Percentiles rank a stretch among this genome's conserved stretches.
Conservation (phyloP, 92 coral and sea anemone genomes). For the Plumapathes pennacea region DNA sequence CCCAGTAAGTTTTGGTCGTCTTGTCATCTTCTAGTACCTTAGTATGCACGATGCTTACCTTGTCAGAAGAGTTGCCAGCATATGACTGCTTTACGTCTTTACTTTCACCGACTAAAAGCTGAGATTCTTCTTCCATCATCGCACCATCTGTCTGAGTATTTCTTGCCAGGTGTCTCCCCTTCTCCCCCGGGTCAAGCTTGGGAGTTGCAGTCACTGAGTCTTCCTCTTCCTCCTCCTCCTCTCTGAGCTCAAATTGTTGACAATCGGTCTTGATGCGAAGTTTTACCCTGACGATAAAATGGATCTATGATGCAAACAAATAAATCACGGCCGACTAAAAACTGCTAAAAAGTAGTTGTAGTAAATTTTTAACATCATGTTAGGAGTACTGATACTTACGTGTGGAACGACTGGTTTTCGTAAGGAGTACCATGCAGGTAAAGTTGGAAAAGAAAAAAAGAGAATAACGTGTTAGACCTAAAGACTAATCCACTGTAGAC, state of each 20-base stretch:
- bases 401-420: constrained; percentile 79
- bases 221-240: constrained; percentile 38
- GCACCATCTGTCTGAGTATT: constrained; percentile 9
- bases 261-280: constrained; percentile 87
- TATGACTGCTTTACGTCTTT: too few relatives aligned
- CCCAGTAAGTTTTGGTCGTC: too few relatives aligned
- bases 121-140: constrained; percentile 27
- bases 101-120: background rate
- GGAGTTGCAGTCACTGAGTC: constrained; percentile 6
- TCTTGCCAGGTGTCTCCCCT: too few relatives aligned
- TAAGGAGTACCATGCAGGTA: background rate
- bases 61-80: too few relatives aligned
- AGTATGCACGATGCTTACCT: too few relatives aligned
- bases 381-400: constrained; percentile 56
- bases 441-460: too few relatives aligned
- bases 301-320: too few relatives aligned
- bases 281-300: constrained; percentile 91
- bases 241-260: constrained; percentile 83
- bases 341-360: background rate
- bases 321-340: too few relatives aligned
- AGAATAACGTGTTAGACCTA: too few relatives aligned
- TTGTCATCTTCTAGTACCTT: too few relatives aligned
- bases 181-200: constrained; percentile 8
- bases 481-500: too few relatives aligned
- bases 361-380: background rate